These are phyloP conservation scores for Podiceps cristatus DNA, from an alignment of 2,113 vertebrate genomes.

Conservation along the genomic window DNA sequence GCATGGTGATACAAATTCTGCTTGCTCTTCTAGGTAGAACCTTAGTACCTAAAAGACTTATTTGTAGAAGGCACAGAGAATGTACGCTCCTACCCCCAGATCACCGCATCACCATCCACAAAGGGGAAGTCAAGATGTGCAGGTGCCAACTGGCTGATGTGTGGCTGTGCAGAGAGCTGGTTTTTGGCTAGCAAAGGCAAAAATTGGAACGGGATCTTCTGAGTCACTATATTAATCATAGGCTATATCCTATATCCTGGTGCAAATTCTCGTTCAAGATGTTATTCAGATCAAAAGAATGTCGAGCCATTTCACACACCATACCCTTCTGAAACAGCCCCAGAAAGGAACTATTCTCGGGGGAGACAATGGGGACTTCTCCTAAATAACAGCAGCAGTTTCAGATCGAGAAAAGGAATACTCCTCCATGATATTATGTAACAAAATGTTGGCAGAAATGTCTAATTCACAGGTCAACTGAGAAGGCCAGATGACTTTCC, in stretches of 20 bases:
- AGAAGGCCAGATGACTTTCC: not conserved
- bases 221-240: not conserved
- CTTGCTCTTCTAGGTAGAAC: too few relatives aligned
- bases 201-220: not conserved
- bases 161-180: not conserved
- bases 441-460: not conserved
- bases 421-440: not conserved
- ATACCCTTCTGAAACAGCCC: not conserved
- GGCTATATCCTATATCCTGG: not conserved
- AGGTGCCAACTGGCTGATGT: not conserved
- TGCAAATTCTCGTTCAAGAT: not conserved
- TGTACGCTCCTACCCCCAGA: not conserved
- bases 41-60: not conserved
- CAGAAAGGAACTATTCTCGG: not conserved
- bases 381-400: not conserved
- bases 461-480: not conserved
- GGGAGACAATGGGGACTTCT: not conserved
- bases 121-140: accelerated
- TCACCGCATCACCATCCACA: accelerated
- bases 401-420: not conserved
- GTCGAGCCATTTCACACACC: not conserved
- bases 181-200: not conserved
- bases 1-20: not conserved
- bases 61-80: not conserved
- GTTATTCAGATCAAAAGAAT: not conserved